phyloP scores from a whole-genome alignment of 2,888 invertebrate species.

The Calameuta idolon region DNA sequence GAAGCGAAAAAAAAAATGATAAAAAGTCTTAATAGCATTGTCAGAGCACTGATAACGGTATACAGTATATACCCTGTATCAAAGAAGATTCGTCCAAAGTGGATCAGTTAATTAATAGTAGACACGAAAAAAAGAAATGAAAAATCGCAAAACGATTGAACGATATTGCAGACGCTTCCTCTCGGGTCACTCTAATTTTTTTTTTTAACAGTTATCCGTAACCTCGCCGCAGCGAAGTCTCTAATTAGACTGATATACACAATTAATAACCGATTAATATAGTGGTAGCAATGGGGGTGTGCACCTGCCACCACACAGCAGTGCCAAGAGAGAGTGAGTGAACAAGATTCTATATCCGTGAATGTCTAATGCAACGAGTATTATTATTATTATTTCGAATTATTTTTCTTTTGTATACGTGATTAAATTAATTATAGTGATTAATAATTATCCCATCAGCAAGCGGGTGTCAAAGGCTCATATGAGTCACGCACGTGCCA shows the following conservation, averaged over 20 bases:
- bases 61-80: too few relatives aligned
- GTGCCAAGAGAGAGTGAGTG: constrained; percentile 49
- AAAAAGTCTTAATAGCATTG: constrained; percentile 18
- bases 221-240: too few relatives aligned
- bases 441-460: constrained; percentile 61
- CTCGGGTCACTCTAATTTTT: background rate
- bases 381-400: background rate
- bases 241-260: constrained; percentile 5
- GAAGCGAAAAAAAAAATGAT: constrained; percentile 21
- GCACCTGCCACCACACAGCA: constrained; percentile 64
- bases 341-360: constrained; percentile 36
- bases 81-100: too few relatives aligned
- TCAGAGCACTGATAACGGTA: too few relatives aligned
- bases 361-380: constrained; percentile 11
- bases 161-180: too few relatives aligned
- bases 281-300: constrained; percentile 61
- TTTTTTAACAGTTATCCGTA: background rate
- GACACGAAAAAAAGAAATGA: too few relatives aligned
- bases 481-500: constrained; percentile 58
- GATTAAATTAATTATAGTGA: constrained; percentile 44
- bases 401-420: constrained; percentile 13
- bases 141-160: too few relatives aligned
- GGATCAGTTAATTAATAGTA: too few relatives aligned
- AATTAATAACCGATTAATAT: constrained; percentile 41
- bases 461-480: constrained; percentile 63